Conservation (phyloP, 2,797 vertebrate genomes). For the Hybognathus amarus region DNA sequence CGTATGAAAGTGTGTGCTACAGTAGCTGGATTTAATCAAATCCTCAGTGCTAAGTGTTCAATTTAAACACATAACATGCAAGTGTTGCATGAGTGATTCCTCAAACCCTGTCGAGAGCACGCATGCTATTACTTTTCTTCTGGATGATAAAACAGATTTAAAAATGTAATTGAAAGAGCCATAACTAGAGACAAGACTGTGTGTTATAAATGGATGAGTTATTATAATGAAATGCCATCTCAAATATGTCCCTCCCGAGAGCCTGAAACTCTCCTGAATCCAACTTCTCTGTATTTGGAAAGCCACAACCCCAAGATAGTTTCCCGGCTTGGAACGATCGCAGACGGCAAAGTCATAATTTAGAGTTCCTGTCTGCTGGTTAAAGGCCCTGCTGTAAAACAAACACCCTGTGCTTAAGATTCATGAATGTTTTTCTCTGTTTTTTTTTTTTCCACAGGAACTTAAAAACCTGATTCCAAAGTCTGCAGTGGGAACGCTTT, state of each 20-base stretch:
- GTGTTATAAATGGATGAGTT: not conserved
- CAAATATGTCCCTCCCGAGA: not conserved
- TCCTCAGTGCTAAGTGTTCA: not conserved
- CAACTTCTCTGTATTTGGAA: constrained; percentile 38
- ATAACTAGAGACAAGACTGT: not conserved
- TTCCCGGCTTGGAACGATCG: constrained; percentile 41
- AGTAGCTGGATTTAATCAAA: not conserved
- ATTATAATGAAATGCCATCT: not conserved
- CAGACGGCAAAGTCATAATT: constrained; percentile 39
- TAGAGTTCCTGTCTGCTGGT: constrained; percentile 46
- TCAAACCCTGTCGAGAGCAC: not conserved
- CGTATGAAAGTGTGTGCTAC: not conserved
- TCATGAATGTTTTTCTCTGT: constrained; percentile 29
- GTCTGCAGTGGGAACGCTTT: constrained; percentile 95
- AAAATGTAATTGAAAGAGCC: not conserved
- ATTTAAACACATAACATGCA: not conserved
- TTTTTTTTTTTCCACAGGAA: constrained; percentile 78
- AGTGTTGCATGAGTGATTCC: not conserved
- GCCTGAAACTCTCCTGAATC: not conserved
- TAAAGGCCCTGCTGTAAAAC: constrained; percentile 41
- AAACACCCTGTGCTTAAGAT: constrained; percentile 30
- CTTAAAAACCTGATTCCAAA: constrained; percentile 97
- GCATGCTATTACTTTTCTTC: not conserved
- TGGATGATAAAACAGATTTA: not conserved
- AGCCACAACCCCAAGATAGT: constrained; percentile 44